Evolutionary conservation across 1,140 invertebrate species (phyloP), one percentile per base, ranked within the genome.

Genomic region (Macrosteles quadrilineatus): DNA sequence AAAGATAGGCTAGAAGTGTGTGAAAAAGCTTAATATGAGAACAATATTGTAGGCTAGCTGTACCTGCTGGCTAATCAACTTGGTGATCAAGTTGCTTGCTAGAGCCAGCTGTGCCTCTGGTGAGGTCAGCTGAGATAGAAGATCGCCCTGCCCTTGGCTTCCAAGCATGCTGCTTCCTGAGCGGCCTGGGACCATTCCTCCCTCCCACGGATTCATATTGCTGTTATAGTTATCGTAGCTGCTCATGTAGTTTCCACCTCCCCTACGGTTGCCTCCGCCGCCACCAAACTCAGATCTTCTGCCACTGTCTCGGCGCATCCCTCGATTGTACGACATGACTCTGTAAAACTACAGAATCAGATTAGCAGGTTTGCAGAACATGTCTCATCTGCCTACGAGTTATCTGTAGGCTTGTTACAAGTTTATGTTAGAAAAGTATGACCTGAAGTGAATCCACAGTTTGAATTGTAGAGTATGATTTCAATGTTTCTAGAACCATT

Each of bases 161-260:
- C 81, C 81, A 32, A 84, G 72, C 32, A 83, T 79, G 68, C 80
- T 73, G 19, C 40, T 27, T 17, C 64, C 64, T 4, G 4, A 3
- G 2, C 57, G 21, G 21, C 81, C 82, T n/a, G 83, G 83, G 80
- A 83, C 83, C 68, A 83, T 77, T 25, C 83, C 83, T 25, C 80
- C 77, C 74, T 84, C 82, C 83, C 83, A 84, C 17, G 83, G 83
- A 73, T 81, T 83, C 57, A 83, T 77, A 12, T 80, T 79, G 3
- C 68, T 40, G n/a, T 25, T 55, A 31, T 69, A 69, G 57, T 43
- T 69, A n/a, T 69, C 45, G 43, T 23, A 43, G 29, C 30, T 68
- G 30, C 19, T 55, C n/a, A 21, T 21, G 21, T 55, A 47, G 29
- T 53, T 55, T 1, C 77, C 74, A 25, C 75, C 73, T 29, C 78